Base-by-base conservation (phyloP, 2,888 invertebrate species). In the Dermolepida albohirtum region DNA sequence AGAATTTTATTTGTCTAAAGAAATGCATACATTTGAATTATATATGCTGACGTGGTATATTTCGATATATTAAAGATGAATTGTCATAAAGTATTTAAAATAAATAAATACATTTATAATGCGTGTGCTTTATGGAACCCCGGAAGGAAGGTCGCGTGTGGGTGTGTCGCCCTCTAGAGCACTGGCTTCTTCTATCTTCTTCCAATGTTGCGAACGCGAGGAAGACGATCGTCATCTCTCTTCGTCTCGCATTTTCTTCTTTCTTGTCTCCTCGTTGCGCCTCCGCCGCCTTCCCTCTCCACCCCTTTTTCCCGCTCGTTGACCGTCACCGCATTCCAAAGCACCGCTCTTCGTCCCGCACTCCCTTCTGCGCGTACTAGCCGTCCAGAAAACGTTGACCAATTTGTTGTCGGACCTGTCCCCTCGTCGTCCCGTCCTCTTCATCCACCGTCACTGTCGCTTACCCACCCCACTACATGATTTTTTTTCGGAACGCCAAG, bases 381-480 rank as follows among this genome's bases (percentile, higher is more conserved):
- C 73, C 66, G 51, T 41, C 34, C 69, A 66, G 70, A 70, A 73
- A 71, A 79, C 80, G 81, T 79, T 76, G 82, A 51, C 41, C 80
- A 83, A 85, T 84, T 82, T 83, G 84, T 84, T 85, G 73, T 39
- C 16, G 77, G 74, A 76, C 74, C 75, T 71, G 41, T 78, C 73
- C 72, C 83, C 84, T 78, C 80, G 74, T 75, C 85, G 78, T 64
- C 77, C 73, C 54, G 49, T 27, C 27, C 41, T 44, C 57, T 39
- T 14, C 22, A 14, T 34, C 59, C 59, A 49, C 59, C 34, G 5
- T 7, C 16, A 34, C 47, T 17, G 14, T 43, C 34, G 34, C 10
- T 34, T 34, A 34, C 10, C 8, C 51, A 29, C 47, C 47, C 47
- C 47, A 49, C 59, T 59, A 59, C 59, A 49, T 47, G 59, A 17